Conservation (phyloP, 2,888 invertebrate genomes). For the Xylota segnis region DNA sequence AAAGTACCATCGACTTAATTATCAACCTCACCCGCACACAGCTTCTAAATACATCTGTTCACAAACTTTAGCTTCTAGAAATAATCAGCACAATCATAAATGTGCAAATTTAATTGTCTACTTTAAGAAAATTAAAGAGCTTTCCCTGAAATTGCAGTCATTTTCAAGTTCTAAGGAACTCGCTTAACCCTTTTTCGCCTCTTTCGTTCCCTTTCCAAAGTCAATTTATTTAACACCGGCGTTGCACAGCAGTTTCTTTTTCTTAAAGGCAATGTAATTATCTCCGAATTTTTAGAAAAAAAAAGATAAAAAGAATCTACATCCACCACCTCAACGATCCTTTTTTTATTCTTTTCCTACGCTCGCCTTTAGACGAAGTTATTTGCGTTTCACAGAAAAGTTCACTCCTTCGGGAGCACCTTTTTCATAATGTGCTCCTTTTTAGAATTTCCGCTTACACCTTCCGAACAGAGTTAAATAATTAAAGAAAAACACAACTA, state of each 20-base stretch:
- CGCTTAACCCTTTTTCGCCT: conserved; percentile 44
- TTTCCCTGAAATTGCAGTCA: conserved; percentile 25
- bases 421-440: conserved; percentile 18
- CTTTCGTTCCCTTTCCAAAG: conserved; percentile 4
- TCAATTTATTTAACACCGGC: conserved; percentile 62
- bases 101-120: conserved; percentile 46
- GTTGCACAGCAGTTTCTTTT: conserved; percentile 21
- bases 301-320: not conserved
- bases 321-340: conserved; percentile 39
- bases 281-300: conserved; percentile 35
- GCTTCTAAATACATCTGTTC: no score
- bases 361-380: conserved; percentile 38
- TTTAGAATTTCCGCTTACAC: conserved; percentile 11
- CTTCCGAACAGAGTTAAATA: conserved; percentile 54
- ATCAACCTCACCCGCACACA: no score
- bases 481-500: conserved; percentile 58
- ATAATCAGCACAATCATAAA: conserved; percentile 16
- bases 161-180: conserved; percentile 23
- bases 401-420: conserved; percentile 22
- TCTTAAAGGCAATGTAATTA: conserved; percentile 50
- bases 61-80: no score
- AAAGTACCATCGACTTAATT: no score
- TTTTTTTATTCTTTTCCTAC: conserved; percentile 37
- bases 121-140: conserved; percentile 19
- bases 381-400: conserved; percentile 39